Conservation (phyloP, 1,140 invertebrate species). For the Dreissena polymorpha region DNA sequence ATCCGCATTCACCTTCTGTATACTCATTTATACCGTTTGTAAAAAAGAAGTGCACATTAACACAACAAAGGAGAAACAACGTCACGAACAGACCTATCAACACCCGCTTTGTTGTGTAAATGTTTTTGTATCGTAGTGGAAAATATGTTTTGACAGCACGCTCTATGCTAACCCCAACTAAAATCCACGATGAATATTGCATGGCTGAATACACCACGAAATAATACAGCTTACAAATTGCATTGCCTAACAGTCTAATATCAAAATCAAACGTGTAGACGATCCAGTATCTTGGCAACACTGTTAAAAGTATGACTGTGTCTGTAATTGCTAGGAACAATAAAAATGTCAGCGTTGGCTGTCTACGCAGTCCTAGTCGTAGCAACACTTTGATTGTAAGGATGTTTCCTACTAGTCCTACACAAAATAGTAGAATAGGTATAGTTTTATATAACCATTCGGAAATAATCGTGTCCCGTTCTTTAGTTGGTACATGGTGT, state of each 20-base stretch:
- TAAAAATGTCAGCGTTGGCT: constrained; percentile 51
- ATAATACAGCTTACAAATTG: constrained; percentile 63
- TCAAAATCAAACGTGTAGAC: constrained; percentile 59
- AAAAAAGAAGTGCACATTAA: constrained; percentile 68
- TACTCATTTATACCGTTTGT: constrained; percentile 60
- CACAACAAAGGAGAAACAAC: constrained; percentile 49
- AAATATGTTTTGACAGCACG: constrained; percentile 63
- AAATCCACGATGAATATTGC: constrained; percentile 72
- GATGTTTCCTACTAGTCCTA: constrained; percentile 59
- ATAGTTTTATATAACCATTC: constrained; percentile 53
- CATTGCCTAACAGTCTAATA: constrained; percentile 50
- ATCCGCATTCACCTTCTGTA: constrained; percentile 10
- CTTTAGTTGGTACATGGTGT: no score
- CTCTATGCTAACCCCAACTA: constrained; percentile 67
- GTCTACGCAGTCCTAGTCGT: constrained; percentile 23
- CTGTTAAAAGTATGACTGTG: constrained; percentile 59
- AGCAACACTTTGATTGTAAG: constrained; percentile 55
- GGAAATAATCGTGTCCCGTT: constrained; percentile 4
- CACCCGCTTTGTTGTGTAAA: constrained; percentile 53
- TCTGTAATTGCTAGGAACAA: constrained; percentile 62
- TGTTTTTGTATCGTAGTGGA: constrained; percentile 58
- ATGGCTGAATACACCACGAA: constrained; percentile 67
- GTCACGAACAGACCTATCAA: constrained; percentile 38
- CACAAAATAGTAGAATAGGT: constrained; percentile 52
- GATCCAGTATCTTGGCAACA: constrained; percentile 64